phyloP scores from a whole-genome alignment of 2,113 vertebrate species.

The Donacobius atricapilla region DNA sequence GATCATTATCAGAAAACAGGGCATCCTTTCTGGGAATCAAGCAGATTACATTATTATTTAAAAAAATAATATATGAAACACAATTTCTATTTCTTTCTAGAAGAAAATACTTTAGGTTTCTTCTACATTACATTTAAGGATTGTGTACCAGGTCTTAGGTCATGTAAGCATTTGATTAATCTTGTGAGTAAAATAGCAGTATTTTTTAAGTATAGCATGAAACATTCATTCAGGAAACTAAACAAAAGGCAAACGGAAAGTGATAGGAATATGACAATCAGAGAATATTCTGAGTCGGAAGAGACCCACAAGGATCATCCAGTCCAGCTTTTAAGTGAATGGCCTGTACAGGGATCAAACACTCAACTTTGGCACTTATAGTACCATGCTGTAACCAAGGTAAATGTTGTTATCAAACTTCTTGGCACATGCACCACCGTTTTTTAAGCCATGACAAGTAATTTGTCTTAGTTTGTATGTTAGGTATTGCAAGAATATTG shows the following conservation, averaged over 20 bases:
- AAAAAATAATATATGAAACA: not conserved
- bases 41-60: not conserved
- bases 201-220: not conserved
- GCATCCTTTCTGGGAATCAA: not conserved
- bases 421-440: rapidly evolving
- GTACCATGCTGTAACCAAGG: not conserved
- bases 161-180: not conserved
- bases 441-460: not conserved
- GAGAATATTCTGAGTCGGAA: not conserved
- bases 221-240: not conserved
- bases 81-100: not conserved
- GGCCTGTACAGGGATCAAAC: rapidly evolving
- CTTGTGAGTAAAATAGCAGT: not conserved
- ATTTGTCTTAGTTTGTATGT: not conserved
- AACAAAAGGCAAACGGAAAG: not conserved
- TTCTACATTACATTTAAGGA: not conserved
- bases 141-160: not conserved
- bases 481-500: not conserved
- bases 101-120: not conserved
- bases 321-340: not conserved
- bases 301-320: not conserved
- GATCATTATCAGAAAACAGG: not conserved
- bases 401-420: not conserved
- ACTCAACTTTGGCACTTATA: too few species aligned
- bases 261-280: not conserved